Evolutionary conservation across 2,888 invertebrate genomes (phyloP), one percentile per base, ranked within the genome.

Genomic region (Melinaea menophilus): DNA sequence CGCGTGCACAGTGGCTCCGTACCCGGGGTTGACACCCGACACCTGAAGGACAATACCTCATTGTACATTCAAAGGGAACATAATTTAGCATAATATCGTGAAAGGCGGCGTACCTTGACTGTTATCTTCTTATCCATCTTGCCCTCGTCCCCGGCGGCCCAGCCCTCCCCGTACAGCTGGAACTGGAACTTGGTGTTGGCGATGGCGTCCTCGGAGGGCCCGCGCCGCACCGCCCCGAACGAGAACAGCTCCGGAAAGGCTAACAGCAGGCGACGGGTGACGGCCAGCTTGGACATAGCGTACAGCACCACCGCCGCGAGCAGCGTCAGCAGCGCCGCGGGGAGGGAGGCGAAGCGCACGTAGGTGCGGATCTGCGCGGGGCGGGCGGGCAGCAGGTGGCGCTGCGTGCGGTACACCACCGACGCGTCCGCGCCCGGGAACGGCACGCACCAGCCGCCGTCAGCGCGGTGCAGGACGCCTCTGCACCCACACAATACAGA

Each of bases 401-500:
- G 92, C 81, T 98, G 98, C 0, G 97, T 94, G 56, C 98, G 92
- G 79, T 93, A 87, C n/a, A 95, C 93, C 0, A 98, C 94, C 2
- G 97, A 94, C 65, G 93, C 92, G 88, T 98, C 98, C 7, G 96
- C 90, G 41, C 97, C 97, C 0, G 93, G 93, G 86, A 98, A 98
- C 0, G 96, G 94, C 1, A 96, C 70, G 73, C 94, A 94, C 92
- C 95, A 96, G 2, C 77, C 69, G 1, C 82, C 77, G 11, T 80
- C 69, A 0, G 80, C 74, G 63, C 83, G 85, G 78, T 95, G 95
- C 33, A 94, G 62, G 0, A 86, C 54, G 0, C 84, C 75, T 58
- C 94, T 93, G 76, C 3, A 76, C 46, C 9, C 3, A 77, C 65
- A 59, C 55, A 58, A 57, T 22, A 47, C 12, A 55, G 5, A 22